Percentiles rank a stretch among this genome's conserved stretches.
These are phyloP conservation scores for Epirrhoe alternata DNA, from an alignment of 2,888 invertebrate genomes.

Conservation along the genomic window DNA sequence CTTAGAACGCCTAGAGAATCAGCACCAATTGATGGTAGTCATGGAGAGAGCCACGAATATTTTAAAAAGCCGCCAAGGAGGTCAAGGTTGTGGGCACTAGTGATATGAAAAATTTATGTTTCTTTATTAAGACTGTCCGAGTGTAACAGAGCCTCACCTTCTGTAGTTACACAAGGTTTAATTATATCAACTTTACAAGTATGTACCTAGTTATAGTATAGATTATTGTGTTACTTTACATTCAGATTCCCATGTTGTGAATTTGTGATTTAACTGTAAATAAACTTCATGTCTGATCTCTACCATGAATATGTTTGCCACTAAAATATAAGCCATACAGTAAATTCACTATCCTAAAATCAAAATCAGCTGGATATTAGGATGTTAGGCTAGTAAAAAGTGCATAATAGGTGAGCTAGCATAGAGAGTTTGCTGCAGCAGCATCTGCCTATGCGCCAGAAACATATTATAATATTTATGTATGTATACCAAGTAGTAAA, in stretches of 20 bases:
- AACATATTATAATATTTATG: too few relatives aligned
- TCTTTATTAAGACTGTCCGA: slow-evolving; percentile 1
- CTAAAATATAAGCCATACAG: neutral
- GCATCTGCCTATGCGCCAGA: too few relatives aligned
- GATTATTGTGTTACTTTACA: neutral
- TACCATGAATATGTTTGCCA: neutral
- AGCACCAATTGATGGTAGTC: slow-evolving; percentile 80
- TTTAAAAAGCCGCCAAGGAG: slow-evolving; percentile 66
- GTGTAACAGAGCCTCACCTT: neutral
- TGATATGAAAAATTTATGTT: slow-evolving; percentile 1
- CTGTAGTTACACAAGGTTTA: neutral
- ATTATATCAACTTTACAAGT: neutral
- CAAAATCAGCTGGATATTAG: neutral
- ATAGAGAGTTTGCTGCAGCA: too few relatives aligned
- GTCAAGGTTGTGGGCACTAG: slow-evolving; percentile 37
- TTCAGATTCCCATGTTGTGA: slow-evolving; percentile 1
- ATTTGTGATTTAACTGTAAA: slow-evolving; percentile 16
- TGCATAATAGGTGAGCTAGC: too few relatives aligned
- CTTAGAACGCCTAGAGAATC: slow-evolving; percentile 84
- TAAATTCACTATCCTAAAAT: neutral
- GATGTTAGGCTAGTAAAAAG: too few relatives aligned
- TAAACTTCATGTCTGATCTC: slow-evolving; percentile 24
- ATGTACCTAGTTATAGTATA: neutral
- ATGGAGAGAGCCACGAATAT: slow-evolving; percentile 77
- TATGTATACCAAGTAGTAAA: too few relatives aligned